Evolutionary conservation across 2,113 vertebrate species (phyloP).

Genomic region (Xyliphius kryptos): DNA sequence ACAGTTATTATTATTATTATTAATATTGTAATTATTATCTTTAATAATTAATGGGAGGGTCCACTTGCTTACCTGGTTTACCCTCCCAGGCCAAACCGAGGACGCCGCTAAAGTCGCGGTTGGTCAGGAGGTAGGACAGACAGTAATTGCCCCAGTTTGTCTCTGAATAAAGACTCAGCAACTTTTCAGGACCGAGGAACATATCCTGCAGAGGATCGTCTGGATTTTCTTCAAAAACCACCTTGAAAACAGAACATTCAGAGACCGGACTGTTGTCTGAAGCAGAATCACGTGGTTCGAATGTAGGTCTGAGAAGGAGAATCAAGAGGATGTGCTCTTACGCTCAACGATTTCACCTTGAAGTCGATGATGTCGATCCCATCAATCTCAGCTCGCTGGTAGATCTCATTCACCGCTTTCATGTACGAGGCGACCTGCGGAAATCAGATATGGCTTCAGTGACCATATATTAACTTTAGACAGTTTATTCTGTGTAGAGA

Average conservation of each 20-base stretch:
- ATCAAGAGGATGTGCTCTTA: conserved; percentile 46
- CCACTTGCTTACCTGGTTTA: conserved; percentile 56
- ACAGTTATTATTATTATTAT: no score
- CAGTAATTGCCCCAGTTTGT: conserved; percentile 69
- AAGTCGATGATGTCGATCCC: conserved; percentile 70
- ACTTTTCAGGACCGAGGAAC: conserved; percentile 68
- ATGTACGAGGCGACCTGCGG: conserved; percentile 67
- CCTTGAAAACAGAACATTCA: conserved; percentile 42
- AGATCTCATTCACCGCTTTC: conserved; percentile 67
- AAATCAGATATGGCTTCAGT: conserved; percentile 6
- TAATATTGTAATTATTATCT: no score
- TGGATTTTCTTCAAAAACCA: conserved; percentile 54
- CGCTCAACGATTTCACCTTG: conserved; percentile 68
- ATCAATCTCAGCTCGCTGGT: conserved; percentile 61
- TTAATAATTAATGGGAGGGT: not conserved
- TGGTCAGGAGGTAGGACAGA: conserved; percentile 70
- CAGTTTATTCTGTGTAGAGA: no score
- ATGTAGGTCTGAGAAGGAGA: not conserved
- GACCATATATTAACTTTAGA: no score
- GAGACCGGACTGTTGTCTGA: no score
- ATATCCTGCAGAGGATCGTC: conserved; percentile 47
- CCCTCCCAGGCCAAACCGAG: conserved; percentile 75
- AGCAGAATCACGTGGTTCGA: no score
- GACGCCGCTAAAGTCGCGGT: conserved; percentile 70
- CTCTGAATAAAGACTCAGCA: conserved; percentile 67